A percentile compares a stretch with the other conserved stretches of the same genome.
These are phyloP conservation scores for Aythya baeri DNA, from an alignment of 2,113 vertebrate genomes.

Conservation along the genomic window DNA sequence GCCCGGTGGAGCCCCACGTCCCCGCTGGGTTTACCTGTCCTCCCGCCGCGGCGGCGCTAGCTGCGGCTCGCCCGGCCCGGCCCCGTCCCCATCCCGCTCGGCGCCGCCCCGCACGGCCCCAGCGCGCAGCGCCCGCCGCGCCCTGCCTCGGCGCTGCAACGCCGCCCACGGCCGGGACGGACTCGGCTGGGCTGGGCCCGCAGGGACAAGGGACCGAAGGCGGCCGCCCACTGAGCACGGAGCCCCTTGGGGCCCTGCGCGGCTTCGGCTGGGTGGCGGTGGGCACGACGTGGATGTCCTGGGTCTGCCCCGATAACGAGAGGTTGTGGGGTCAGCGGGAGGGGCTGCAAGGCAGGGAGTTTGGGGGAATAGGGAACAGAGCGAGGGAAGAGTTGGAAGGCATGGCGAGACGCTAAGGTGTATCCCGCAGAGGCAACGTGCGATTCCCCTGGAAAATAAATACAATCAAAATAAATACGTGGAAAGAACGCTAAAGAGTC, in stretches of 20 bases:
- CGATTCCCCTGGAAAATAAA: neutral
- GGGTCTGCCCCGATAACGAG: neutral
- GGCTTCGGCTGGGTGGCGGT: too few species aligned
- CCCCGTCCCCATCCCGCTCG: neutral
- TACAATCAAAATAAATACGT: neutral
- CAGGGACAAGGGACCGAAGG: too few species aligned
- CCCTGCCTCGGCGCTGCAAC: neutral
- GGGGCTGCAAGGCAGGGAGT: neutral
- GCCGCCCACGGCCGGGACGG: too few species aligned
- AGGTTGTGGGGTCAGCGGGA: neutral
- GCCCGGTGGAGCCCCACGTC: too few species aligned
- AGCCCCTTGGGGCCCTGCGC: too few species aligned
- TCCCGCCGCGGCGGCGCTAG: neutral
- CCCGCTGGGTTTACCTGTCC: neutral
- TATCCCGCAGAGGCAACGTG: too few species aligned
- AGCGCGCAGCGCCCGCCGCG: neutral
- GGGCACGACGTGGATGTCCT: fast-evolving
- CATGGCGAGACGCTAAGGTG: neutral
- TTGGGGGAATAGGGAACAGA: neutral
- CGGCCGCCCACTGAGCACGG: too few species aligned
- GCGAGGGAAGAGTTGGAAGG: neutral
- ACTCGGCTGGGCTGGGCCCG: too few species aligned
- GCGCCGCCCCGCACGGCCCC: neutral
- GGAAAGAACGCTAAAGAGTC: neutral
- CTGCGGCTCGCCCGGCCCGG: neutral